phyloP scores from a whole-genome alignment of 2,113 vertebrate genomes.

The Laticauda colubrina region DNA sequence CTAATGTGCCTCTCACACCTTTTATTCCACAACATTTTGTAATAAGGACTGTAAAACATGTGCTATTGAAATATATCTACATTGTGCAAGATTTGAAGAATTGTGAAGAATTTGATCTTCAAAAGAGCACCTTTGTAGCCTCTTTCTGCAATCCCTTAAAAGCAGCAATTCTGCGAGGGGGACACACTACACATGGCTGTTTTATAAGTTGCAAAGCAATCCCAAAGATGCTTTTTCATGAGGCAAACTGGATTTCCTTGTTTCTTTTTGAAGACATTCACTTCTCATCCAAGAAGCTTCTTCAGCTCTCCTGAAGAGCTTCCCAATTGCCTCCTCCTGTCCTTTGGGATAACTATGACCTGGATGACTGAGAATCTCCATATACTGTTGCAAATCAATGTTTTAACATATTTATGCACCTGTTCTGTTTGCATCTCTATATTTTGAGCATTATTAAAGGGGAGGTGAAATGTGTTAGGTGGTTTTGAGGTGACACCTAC shows the following conservation, averaged over 20 bases:
- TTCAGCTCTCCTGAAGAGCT: too few relatives aligned
- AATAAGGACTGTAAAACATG: background rate
- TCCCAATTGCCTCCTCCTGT: too few relatives aligned
- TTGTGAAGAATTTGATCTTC: background rate
- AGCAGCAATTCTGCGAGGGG: background rate
- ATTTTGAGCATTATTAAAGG: background rate
- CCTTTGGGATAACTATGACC: too few relatives aligned
- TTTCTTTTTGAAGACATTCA: too few relatives aligned
- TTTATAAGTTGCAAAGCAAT: too few relatives aligned
- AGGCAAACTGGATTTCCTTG: too few relatives aligned
- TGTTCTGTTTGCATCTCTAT: background rate
- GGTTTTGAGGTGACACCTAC: constrained; percentile 64
- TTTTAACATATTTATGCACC: background rate
- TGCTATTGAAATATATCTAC: background rate
- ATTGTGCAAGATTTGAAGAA: background rate
- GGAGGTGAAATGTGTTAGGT: background rate
- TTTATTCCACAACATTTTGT: background rate
- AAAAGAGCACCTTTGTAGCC: background rate
- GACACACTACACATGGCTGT: too few relatives aligned
- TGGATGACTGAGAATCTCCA: too few relatives aligned
- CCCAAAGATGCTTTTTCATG: too few relatives aligned
- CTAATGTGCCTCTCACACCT: background rate
- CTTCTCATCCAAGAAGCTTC: too few relatives aligned
- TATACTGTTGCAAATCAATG: background rate
- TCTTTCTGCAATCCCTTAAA: background rate